These are phyloP conservation scores for Onychomys torridus DNA, from an alignment of 2,797 vertebrate genomes.

Conservation along the genomic window DNA sequence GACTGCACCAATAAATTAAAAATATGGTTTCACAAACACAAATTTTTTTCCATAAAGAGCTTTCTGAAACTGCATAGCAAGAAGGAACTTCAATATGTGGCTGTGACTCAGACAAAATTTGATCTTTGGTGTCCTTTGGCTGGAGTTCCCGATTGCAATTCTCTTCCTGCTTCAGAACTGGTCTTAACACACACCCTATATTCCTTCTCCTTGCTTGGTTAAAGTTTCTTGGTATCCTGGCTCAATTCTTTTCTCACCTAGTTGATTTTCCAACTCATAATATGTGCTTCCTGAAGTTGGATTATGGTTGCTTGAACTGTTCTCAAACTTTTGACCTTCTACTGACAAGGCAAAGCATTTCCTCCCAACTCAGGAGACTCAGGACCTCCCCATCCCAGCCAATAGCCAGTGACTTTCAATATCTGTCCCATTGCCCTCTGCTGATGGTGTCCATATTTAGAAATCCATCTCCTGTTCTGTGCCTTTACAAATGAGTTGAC, in stretches of 20 bases:
- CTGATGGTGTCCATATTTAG: neutral
- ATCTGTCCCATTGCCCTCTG: neutral
- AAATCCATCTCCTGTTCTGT: neutral
- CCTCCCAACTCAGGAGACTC: constrained; percentile 19
- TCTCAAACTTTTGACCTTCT: constrained; percentile 44
- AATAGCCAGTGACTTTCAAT: neutral
- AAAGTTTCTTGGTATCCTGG: constrained; percentile 46
- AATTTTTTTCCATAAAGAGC: constrained; percentile 20
- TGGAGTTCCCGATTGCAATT: neutral
- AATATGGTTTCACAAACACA: constrained; percentile 51
- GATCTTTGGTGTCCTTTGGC: neutral
- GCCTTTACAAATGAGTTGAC: constrained; percentile 32
- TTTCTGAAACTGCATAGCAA: constrained; percentile 18
- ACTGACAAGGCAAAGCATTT: constrained; percentile 39
- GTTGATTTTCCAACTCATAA: constrained; percentile 38
- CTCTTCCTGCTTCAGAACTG: constrained; percentile 17
- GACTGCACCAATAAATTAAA: constrained; percentile 36
- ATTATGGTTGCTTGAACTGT: constrained; percentile 45
- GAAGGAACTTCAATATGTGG: constrained; percentile 16
- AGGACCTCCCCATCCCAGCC: neutral
- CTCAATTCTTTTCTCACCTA: constrained; percentile 42
- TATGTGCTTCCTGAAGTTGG: constrained; percentile 1
- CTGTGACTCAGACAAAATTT: neutral
- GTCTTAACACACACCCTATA: neutral
- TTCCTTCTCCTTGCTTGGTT: constrained; percentile 28